Base-by-base conservation (phyloP, 2,113 vertebrate genomes). In the Dasyprocta punctata region DNA sequence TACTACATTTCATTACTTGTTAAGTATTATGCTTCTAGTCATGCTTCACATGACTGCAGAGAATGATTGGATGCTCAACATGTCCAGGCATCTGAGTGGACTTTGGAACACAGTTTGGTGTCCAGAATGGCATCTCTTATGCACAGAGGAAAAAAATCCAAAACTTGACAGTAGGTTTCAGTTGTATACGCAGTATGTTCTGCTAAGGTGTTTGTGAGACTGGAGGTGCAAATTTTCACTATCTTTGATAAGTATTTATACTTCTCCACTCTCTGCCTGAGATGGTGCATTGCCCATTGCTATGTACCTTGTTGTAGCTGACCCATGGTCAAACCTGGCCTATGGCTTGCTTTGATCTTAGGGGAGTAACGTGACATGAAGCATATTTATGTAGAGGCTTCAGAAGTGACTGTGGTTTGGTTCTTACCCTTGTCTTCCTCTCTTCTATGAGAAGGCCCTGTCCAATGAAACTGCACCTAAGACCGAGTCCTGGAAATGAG, bases 201-300 rank as follows among this genome's bases (percentile, higher is more conserved):
- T 17, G 9, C 14, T 30, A 38, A 58, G 41, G 11, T n/a, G 13
- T 82, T 47, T 58, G 38, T n/a, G 49, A 63, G 81, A 44, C 1
- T 20, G 24, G 8, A 0, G 36, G 9, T 13, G 8, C 41, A 60
- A 17, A 49, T 56, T n/a, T 4, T 9, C 14, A 17, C 16, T 28
- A 19, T 41, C 56, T n/a, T 16, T 60, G 49, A n/a, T 36, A 58
- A 41, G 22, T 38, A 12, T 81, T 56, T 22, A 28, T 1, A 20
- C 61, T 41, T 49, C 13, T 22, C 20, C n/a, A n/a, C 58, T n/a
- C 73, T 63, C 63, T 16, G 86, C 3, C 56, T 22, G 67, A 80
- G 54, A 78, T 1, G 9, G 10, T 9, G 26, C n/a, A 2, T 2
- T 17, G 12, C 10, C 19, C 8, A 7, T 33, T 5, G 26, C 3